Percentiles rank a stretch among this genome's conserved stretches.
These are phyloP conservation scores for Rhipidura dahli DNA, from an alignment of 2,113 vertebrate species.

Conservation along the genomic window DNA sequence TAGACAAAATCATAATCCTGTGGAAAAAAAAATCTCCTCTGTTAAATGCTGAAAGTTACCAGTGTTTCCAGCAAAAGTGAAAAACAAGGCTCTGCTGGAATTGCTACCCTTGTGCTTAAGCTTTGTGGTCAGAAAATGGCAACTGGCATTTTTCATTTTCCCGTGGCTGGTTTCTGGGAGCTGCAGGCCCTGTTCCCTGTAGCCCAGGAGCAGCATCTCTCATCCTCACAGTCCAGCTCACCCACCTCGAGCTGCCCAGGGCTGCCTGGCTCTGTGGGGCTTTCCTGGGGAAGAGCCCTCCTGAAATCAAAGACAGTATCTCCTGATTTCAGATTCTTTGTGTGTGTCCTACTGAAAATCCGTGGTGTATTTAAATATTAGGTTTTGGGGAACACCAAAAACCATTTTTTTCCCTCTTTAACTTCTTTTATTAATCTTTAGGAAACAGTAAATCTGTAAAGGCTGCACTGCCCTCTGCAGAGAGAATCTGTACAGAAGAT, in stretches of 20 bases:
- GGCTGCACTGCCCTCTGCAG: constrained; percentile 47
- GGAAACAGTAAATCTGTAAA: neutral
- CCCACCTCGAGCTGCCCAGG: fast-evolving
- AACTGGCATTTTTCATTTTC: neutral
- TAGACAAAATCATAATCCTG: neutral
- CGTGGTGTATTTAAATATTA: neutral
- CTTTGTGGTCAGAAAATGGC: neutral
- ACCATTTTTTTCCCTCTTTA: neutral
- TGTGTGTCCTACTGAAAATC: neutral
- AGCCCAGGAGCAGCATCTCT: neutral
- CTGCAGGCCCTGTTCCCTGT: neutral
- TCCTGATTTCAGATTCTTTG: neutral
- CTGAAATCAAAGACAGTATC: neutral
- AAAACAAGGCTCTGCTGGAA: neutral
- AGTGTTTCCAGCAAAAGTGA: neutral
- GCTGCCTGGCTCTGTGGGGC: neutral
- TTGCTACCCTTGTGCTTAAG: neutral
- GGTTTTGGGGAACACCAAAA: neutral
- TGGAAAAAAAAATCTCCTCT: neutral
- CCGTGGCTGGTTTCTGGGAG: neutral
- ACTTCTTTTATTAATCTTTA: neutral
- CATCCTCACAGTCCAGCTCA: neutral
- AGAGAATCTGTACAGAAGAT: neutral
- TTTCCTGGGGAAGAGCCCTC: neutral
- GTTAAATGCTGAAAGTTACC: neutral